Evolutionary conservation across 2,888 invertebrate species (phyloP).

Genomic region (Acronicta leporina): DNA sequence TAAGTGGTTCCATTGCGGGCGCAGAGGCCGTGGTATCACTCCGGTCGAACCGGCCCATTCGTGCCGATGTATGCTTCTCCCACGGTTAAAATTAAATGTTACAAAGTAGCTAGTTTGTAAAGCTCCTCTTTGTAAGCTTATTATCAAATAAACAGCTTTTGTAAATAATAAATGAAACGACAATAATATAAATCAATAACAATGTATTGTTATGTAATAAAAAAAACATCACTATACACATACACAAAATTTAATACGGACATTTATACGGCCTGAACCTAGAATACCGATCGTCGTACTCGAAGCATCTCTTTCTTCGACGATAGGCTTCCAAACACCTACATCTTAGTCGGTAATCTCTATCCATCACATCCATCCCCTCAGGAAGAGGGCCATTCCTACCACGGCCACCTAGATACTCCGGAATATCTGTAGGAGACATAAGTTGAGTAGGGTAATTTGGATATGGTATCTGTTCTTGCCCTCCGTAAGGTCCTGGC

Average conservation of each 20-base stretch:
- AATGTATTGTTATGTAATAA: slow-evolving; percentile 29
- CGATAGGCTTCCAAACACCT: slow-evolving; percentile 31
- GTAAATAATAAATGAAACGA: background rate
- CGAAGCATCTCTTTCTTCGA: slow-evolving; percentile 9
- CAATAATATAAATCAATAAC: background rate
- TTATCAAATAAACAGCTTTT: too few relatives aligned
- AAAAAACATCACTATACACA: slow-evolving; percentile 22
- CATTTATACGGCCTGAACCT: background rate
- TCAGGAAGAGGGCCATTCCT: background rate
- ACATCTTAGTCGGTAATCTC: slow-evolving; percentile 13
- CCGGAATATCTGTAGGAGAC: background rate
- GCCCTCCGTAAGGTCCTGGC: background rate
- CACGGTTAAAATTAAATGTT: too few relatives aligned
- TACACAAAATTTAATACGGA: slow-evolving; percentile 23
- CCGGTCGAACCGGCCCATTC: too few relatives aligned
- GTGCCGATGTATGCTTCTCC: too few relatives aligned
- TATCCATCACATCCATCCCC: slow-evolving; percentile 11
- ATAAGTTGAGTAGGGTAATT: slow-evolving; percentile 2
- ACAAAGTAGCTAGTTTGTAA: too few relatives aligned
- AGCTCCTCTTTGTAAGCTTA: too few relatives aligned
- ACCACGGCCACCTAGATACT: background rate
- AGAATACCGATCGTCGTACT: background rate
- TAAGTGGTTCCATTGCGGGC: too few relatives aligned
- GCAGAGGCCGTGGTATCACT: too few relatives aligned
- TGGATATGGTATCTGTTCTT: background rate